phyloP scores from a whole-genome alignment of 2,888 invertebrate species.

The Troides helena region DNA sequence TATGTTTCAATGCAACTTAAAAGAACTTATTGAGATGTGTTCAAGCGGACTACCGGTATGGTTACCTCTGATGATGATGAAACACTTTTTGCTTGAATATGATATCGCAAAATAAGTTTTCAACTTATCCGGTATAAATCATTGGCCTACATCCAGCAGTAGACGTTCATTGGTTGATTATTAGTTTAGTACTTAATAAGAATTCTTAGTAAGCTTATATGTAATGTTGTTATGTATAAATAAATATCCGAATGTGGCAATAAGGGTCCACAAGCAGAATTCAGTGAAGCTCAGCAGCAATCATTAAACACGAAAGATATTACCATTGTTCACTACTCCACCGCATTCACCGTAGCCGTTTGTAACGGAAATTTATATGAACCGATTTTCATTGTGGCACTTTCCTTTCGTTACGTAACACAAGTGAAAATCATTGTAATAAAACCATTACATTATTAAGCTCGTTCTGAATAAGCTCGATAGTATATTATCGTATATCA shows the following conservation, averaged over 20 bases:
- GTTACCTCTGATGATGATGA: no score
- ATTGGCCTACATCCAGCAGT: no score
- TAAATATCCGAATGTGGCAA: slow-evolving; percentile 15
- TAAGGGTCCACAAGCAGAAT: slow-evolving; percentile 21
- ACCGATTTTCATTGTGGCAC: slow-evolving; percentile 18
- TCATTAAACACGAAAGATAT: slow-evolving; percentile 26
- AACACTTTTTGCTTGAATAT: background rate
- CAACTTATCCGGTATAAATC: no score
- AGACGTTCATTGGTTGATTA: no score
- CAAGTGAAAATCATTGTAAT: slow-evolving; percentile 16
- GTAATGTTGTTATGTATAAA: background rate
- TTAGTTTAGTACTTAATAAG: no score
- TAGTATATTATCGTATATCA: background rate
- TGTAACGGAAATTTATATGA: slow-evolving; percentile 19
- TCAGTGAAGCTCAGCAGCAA: slow-evolving; percentile 14
- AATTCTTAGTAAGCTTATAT: no score
- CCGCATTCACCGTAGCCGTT: slow-evolving; percentile 16
- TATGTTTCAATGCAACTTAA: no score
- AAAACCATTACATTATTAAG: slow-evolving; percentile 24
- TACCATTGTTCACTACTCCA: slow-evolving; percentile 16
- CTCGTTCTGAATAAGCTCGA: background rate
- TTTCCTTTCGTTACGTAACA: slow-evolving; percentile 14
- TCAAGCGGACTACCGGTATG: no score
- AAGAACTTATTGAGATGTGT: no score
- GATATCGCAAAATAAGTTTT: background rate